phyloP scores from a whole-genome alignment of 2,888 invertebrate genomes.

The Eupeodes luniger region DNA sequence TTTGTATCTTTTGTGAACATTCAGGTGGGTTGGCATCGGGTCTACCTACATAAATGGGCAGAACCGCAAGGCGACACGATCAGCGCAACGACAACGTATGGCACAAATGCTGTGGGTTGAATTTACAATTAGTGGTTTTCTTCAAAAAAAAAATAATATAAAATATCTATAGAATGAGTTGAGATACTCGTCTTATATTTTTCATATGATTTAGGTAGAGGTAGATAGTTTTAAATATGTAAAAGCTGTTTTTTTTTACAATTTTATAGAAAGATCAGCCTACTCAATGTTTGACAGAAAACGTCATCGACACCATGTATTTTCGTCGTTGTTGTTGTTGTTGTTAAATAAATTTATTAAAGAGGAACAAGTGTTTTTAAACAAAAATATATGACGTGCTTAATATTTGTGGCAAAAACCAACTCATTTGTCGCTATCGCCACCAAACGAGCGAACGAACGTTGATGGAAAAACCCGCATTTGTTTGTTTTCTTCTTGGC shows the following conservation, averaged over 20 bases:
- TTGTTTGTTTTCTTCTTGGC: slow-evolving; percentile 12
- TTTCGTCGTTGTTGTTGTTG: slow-evolving; percentile 6
- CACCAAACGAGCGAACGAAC: neutral
- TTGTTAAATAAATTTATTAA: slow-evolving; percentile 2
- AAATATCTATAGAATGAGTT: neutral
- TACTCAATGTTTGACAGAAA: slow-evolving; percentile 30
- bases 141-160: neutral
- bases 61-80: slow-evolving; percentile 51
- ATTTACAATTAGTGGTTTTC: slow-evolving; percentile 59
- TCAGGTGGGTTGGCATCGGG: slow-evolving; percentile 68
- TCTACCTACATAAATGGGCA: slow-evolving; percentile 69
- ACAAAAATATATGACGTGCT: slow-evolving; percentile 46
- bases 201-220: neutral
- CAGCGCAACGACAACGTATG: slow-evolving; percentile 48
- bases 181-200: neutral
- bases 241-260: neutral
- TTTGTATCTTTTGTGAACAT: slow-evolving; percentile 17
- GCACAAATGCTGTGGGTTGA: slow-evolving; percentile 61
- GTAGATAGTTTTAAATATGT: neutral
- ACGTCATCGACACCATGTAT: slow-evolving; percentile 26
- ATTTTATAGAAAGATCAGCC: slow-evolving; percentile 16
- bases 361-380: slow-evolving; percentile 54
- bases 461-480: slow-evolving; percentile 44
- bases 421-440: neutral
- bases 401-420: neutral